Base-by-base conservation (phyloP, 2,797 vertebrate genomes). In the Emys orbicularis region DNA sequence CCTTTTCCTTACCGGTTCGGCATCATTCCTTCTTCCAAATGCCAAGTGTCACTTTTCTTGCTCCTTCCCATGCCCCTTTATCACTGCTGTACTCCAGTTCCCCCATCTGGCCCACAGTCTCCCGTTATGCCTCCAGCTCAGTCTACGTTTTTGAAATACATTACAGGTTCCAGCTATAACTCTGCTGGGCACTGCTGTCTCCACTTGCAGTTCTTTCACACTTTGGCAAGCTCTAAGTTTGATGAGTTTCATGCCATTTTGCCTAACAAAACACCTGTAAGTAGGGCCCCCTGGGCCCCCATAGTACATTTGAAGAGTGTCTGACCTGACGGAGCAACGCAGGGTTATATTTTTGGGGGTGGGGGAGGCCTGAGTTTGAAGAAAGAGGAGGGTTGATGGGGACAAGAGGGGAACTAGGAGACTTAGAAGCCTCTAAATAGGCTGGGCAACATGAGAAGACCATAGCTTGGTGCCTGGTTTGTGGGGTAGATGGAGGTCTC, bases 111-210 rank as follows among this genome's bases (percentile, higher is more conserved):
- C 12, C 4, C 2, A 2, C 18, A 31, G 5, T 21, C 53, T 47
- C 52, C 19, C 12, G 37, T 82, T 65, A 2, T 31, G n/a, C 86
- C 53, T 90, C 57, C 68, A 57, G 31, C 74, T 87, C 15, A 13
- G 85, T 74, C 18, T 6, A 1, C 4, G 80, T 0, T 0, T 53
- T 16, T 53, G 29, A 72, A 79, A 50, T 18, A 25, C 3, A 6
- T 21, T 81, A 56, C 56, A 65, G n/a, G 68, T 49, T 6, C 61
- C 77, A 1, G 0, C 19, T 9, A 23, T 16, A 18, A 8, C 54
- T 31, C 52, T 37, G 41, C 59, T 1, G 0, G 54, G 44, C 0
- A 0, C 8, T 19, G 18, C 0, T 37, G 88, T 86, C 68, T 89
- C 49, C 79, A 59, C 1, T 31, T 44, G 8, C 89, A 65, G 9